Evolutionary conservation across 2,113 vertebrate genomes (phyloP).

Genomic region (Natator depressus): DNA sequence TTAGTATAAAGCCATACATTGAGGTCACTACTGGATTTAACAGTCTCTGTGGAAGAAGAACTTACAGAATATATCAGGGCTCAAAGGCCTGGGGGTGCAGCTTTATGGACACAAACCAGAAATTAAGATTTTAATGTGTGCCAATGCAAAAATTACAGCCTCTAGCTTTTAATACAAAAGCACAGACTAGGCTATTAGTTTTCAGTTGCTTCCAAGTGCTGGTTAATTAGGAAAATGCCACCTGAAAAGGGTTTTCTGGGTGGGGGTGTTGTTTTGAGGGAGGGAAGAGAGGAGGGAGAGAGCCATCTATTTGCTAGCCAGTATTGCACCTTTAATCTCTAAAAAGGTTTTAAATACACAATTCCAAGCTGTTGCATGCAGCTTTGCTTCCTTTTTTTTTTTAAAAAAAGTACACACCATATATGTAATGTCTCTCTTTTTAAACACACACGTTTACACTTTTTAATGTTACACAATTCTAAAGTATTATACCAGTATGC

Average conservation of each 20-base stretch:
- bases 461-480: slow-evolving; percentile 87
- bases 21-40: slow-evolving; percentile 70
- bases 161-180: slow-evolving; percentile 7
- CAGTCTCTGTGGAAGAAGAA: slow-evolving; percentile 73
- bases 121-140: neutral
- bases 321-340: slow-evolving; percentile 93
- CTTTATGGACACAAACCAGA: slow-evolving; percentile 74
- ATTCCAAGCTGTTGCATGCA: slow-evolving; percentile 85
- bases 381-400: slow-evolving; percentile 70
- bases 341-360: slow-evolving; percentile 77
- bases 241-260: neutral
- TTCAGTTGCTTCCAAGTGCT: neutral
- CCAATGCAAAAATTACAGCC: neutral
- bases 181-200: neutral
- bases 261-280: neutral
- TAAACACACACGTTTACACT: slow-evolving; percentile 79
- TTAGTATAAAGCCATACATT: slow-evolving; percentile 77
- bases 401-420: slow-evolving; percentile 76
- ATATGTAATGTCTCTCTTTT: slow-evolving; percentile 79
- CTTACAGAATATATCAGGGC: slow-evolving; percentile 76
- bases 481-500: slow-evolving; percentile 83
- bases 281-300: slow-evolving; percentile 67
- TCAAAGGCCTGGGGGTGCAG: slow-evolving; percentile 77
- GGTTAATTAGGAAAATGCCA: slow-evolving; percentile 16
- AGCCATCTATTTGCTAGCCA: slow-evolving; percentile 69